Conservation (phyloP, 2,113 vertebrate genomes). For the Ciconia maguari region DNA sequence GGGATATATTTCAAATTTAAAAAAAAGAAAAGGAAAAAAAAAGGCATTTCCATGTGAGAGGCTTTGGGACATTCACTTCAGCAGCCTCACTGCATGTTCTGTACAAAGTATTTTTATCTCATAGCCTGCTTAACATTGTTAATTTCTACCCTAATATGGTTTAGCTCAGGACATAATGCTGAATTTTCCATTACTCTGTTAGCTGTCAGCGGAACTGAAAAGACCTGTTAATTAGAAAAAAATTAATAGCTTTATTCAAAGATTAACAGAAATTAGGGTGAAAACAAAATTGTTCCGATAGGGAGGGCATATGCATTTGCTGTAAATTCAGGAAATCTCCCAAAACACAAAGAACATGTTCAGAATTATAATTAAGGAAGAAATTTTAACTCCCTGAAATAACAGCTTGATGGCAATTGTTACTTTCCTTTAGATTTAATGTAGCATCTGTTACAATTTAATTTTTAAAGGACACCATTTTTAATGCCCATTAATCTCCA, state of each 20-base stretch:
- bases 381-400: slow-evolving; percentile 3
- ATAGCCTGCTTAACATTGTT: slow-evolving; percentile 2
- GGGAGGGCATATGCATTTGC: neutral
- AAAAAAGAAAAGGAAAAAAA: neutral
- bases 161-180: slow-evolving; percentile 29
- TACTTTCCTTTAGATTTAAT: neutral
- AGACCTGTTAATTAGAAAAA: slow-evolving; percentile 36
- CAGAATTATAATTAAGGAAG: slow-evolving; percentile 11
- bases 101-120: slow-evolving; percentile 48
- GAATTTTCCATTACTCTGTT: slow-evolving; percentile 30
- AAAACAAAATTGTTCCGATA: neutral
- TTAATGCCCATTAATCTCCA: slow-evolving; percentile 38
- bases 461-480: slow-evolving; percentile 38
- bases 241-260: slow-evolving; percentile 25
- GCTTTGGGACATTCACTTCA: slow-evolving; percentile 13
- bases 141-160: slow-evolving; percentile 43
- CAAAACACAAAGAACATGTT: slow-evolving; percentile 1
- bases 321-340: slow-evolving; percentile 10
- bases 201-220: slow-evolving; percentile 22
- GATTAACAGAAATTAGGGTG: slow-evolving; percentile 51
- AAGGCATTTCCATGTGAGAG: neutral
- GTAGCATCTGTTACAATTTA: slow-evolving; percentile 17
- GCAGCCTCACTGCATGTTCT: neutral
- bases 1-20: neutral
- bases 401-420: slow-evolving; percentile 39